Conservation (phyloP, 2,888 invertebrate species). For the Helicoverpa assulta region DNA sequence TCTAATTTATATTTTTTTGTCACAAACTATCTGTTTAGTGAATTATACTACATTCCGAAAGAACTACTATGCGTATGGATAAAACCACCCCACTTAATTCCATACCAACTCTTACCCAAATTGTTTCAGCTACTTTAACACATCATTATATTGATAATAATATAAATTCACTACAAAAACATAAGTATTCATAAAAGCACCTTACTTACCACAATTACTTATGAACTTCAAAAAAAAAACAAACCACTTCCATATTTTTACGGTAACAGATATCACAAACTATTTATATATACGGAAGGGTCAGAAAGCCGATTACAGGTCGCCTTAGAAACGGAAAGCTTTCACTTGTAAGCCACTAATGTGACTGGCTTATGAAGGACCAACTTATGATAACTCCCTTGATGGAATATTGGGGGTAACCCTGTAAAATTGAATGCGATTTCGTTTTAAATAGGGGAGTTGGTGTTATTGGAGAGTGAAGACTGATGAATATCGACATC, state of each 20-base stretch:
- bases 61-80: too few relatives aligned
- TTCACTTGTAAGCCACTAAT: constrained; percentile 85
- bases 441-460: constrained; percentile 19
- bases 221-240: constrained; percentile 4
- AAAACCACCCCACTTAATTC: too few relatives aligned
- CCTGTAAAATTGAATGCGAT: constrained; percentile 11
- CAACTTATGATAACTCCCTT: constrained; percentile 71
- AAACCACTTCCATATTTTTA: constrained; percentile 29
- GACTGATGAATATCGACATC: background rate
- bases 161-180: too few relatives aligned
- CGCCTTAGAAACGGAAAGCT: constrained; percentile 82
- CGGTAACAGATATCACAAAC: constrained; percentile 65
- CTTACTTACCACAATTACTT: too few relatives aligned
- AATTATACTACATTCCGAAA: too few relatives aligned
- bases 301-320: constrained; percentile 87
- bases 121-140: too few relatives aligned
- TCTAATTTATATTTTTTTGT: too few relatives aligned
- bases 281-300: constrained; percentile 72
- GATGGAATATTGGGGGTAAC: constrained; percentile 51
- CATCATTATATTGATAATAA: too few relatives aligned
- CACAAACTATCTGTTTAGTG: too few relatives aligned
- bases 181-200: too few relatives aligned
- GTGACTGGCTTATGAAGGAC: constrained; percentile 79
- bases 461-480: background rate
- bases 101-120: too few relatives aligned